Evolutionary conservation across 1,140 invertebrate species (phyloP).

Genomic region (Trichonephila inaurata): DNA sequence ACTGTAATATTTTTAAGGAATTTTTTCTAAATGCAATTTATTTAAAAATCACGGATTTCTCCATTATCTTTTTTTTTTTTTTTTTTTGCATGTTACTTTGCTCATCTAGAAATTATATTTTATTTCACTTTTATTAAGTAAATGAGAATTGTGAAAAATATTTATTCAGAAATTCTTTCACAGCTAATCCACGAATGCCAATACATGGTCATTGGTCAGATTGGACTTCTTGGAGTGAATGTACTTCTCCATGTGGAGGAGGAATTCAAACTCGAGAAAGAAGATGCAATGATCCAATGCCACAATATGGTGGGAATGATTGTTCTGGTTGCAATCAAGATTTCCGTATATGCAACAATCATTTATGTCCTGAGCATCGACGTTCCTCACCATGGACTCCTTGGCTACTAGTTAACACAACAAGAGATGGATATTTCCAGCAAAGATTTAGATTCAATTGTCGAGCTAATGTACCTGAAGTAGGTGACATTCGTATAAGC

Average conservation of each 20-base stretch:
- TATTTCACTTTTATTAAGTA: too few species aligned
- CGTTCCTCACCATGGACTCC: conserved; percentile 88
- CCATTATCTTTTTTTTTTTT: too few species aligned
- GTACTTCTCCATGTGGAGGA: conserved; percentile 80
- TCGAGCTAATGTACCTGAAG: conserved; percentile 87
- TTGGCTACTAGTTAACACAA: conserved; percentile 84
- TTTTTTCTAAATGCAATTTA: too few species aligned
- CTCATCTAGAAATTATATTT: too few species aligned
- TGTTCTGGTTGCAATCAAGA: conserved; percentile 86
- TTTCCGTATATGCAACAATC: conserved; percentile 86
- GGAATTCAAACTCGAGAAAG: conserved; percentile 81
- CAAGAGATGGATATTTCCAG: conserved; percentile 85
- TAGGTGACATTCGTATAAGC: conserved; percentile 84
- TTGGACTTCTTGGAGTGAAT: conserved; percentile 81
- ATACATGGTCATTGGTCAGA: conserved; percentile 79
- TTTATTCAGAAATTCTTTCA: too few species aligned
- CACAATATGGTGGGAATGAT: conserved; percentile 68
- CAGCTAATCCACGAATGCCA: conserved; percentile 32
- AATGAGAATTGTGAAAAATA: too few species aligned
- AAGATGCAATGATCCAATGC: conserved; percentile 84
- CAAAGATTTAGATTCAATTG: conserved; percentile 89
- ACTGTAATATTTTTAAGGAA: too few species aligned
- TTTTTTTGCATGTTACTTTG: too few species aligned
- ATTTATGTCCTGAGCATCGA: conserved; percentile 86
- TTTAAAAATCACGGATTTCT: too few species aligned